Conservation (phyloP, 1,140 invertebrate species). For the Temnothorax longispinosus region DNA sequence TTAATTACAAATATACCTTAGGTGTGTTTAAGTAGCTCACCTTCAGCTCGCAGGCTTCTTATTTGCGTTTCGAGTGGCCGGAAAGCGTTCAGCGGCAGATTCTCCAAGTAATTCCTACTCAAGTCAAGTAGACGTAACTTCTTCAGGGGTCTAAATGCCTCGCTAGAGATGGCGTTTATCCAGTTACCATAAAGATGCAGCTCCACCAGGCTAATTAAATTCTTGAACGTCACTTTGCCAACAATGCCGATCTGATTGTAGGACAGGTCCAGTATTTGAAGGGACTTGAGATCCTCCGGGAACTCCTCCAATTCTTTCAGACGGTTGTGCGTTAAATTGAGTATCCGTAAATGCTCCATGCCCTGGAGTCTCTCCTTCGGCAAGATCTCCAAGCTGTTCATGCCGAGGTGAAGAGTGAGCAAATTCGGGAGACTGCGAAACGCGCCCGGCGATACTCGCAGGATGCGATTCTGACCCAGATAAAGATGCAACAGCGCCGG, state of each 20-base stretch:
- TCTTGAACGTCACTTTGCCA: conserved; percentile 91
- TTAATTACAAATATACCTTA: conserved; percentile 31
- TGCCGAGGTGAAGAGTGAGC: conserved; percentile 92
- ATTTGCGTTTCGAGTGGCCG: conserved; percentile 93
- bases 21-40: conserved; percentile 84
- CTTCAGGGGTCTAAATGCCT: conserved; percentile 92
- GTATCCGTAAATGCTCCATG: conserved; percentile 89
- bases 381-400: conserved; percentile 93
- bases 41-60: conserved; percentile 91
- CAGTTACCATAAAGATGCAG: conserved; percentile 93
- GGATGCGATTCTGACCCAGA: conserved; percentile 91
- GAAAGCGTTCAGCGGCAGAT: conserved; percentile 92
- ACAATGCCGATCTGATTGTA: conserved; percentile 93
- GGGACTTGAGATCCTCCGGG: conserved; percentile 90
- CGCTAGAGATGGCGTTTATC: conserved; percentile 91
- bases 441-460: conserved; percentile 93
- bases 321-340: conserved; percentile 94
- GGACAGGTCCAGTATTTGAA: conserved; percentile 93
- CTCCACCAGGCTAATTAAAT: conserved; percentile 91
- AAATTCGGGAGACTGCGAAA: conserved; percentile 92
- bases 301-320: conserved; percentile 94
- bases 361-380: conserved; percentile 94
- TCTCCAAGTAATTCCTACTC: conserved; percentile 93
- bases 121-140: conserved; percentile 93
- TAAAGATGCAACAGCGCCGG: conserved; percentile 91